phyloP scores from a whole-genome alignment of 37 sponge, comb jelly and placozoan species.

The Aplysina aerophoba region DNA sequence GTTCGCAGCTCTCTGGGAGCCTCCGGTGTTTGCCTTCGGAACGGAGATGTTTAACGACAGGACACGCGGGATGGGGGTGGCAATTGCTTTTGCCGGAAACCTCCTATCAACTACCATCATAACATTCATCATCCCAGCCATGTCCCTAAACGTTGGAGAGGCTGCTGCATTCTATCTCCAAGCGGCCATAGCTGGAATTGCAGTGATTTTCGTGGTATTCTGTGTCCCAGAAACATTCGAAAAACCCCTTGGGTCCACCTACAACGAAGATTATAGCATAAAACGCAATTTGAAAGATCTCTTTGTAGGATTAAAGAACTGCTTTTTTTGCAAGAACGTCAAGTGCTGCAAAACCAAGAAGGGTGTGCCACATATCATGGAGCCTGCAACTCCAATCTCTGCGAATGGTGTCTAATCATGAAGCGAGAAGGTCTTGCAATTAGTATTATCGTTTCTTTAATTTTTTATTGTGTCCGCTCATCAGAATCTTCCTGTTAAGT shows the following conservation, averaged over 20 bases:
- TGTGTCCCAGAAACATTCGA: conserved; percentile 21
- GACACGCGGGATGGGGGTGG: conserved; percentile 16
- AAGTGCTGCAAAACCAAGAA: no score
- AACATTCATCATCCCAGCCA: neutral
- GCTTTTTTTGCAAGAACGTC: neutral
- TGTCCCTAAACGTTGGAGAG: neutral
- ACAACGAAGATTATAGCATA: neutral
- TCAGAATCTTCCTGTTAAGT: no score
- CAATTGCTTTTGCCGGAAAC: neutral
- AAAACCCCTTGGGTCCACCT: neutral
- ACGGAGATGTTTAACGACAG: neutral
- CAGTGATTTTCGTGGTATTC: conserved; percentile 8
- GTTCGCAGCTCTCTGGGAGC: neutral
- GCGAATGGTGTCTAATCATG: no score
- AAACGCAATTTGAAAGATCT: neutral
- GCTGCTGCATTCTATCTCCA: neutral
- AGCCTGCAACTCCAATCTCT: no score
- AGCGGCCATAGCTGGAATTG: neutral
- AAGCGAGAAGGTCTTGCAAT: no score
- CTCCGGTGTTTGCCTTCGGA: neutral
- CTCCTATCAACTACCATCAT: neutral
- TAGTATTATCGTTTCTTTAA: no score
- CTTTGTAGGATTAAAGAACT: neutral
- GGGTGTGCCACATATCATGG: no score
- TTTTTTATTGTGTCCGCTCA: no score